Evolutionary conservation across 2,888 invertebrate genomes (phyloP), one percentile per base, ranked within the genome.

Genomic region (Ctena decussata): DNA sequence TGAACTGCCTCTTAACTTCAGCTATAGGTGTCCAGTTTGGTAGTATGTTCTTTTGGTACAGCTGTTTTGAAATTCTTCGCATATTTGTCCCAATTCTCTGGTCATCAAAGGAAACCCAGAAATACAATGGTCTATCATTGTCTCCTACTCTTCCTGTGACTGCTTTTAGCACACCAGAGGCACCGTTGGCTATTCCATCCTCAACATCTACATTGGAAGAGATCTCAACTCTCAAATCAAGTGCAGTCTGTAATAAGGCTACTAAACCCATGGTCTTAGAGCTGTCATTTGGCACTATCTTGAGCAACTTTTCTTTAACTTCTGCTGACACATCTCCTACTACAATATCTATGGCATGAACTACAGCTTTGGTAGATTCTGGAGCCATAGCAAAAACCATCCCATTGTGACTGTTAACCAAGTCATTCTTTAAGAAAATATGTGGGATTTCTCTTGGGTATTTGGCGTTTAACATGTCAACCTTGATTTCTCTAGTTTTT

Each of bases 101-200:
- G 71, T 77, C 37, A 27, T 84, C 75, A 80, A 84, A 80, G 0
- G 5, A 18, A 30, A 69, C 80, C 84, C 81, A 81, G 0, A 81
- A 1, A 30, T 69, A 60, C 6, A 6, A 11, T 6, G 6, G 15
- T 15, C 15, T 41, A 41, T 41, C 15, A 41, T 6, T 15, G 15
- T 41, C 15, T 11, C 37, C 18, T 6, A 41, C 0, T 21, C 39
- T 81, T 49, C 35, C 39, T 49, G 21, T 41, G 11, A 60, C 76
- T 24, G 72, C 53, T 60, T 27, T 83, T 18, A 85, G 27, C 2
- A 35, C 32, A 24, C 74, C 60, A 12, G 71, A 18, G 1, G 81
- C 85, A 32, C 82, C 87, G 80, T 87, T 87, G 21, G 75, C 73
- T 53, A 85, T 24, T 21, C 87, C 87, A 83, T 87, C 87, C 24